Evolutionary conservation across 92 coral and sea anemone genomes (phyloP).

Genomic region (Porites rus): DNA sequence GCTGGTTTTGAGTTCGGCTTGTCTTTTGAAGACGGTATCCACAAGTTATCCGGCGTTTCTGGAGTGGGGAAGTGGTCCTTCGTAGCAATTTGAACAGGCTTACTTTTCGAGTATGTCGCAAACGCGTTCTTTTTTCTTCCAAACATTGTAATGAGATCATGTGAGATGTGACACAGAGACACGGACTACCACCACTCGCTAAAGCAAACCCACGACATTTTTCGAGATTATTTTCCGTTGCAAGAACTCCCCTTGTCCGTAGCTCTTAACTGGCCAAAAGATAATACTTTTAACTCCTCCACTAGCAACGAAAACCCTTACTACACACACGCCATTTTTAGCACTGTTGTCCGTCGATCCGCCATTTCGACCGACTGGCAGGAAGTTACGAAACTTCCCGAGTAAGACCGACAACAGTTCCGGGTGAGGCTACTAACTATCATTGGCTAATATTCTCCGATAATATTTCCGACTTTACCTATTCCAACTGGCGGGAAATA

Average conservation of each 20-base stretch:
- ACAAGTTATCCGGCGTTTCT: constrained; percentile 59
- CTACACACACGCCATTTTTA: not conserved
- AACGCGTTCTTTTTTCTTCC: constrained; percentile 24
- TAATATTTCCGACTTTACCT: not conserved
- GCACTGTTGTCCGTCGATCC: not conserved
- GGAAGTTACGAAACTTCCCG: constrained; percentile 6
- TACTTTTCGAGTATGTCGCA: constrained; percentile 70
- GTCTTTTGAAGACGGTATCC: constrained; percentile 22
- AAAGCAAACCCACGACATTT: not conserved
- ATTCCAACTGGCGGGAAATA: constrained; percentile 28
- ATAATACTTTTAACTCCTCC: not conserved
- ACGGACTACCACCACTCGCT: too few relatives aligned
- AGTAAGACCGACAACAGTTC: not conserved
- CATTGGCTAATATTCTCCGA: constrained; percentile 17
- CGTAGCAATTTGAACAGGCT: constrained; percentile 55
- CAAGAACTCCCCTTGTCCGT: not conserved
- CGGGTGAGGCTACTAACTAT: not conserved
- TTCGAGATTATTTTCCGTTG: not conserved
- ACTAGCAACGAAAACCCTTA: not conserved
- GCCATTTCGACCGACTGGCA: not conserved
- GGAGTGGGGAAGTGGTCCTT: constrained; percentile 71
- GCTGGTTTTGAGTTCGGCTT: not conserved
- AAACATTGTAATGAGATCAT: not conserved
- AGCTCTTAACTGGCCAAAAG: not conserved
- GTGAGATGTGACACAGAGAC: too few relatives aligned